A percentile compares a stretch with the other conserved stretches of the same genome.
Conservation (phyloP, 1,140 invertebrate genomes). For the Macrobrachium nipponense region DNA sequence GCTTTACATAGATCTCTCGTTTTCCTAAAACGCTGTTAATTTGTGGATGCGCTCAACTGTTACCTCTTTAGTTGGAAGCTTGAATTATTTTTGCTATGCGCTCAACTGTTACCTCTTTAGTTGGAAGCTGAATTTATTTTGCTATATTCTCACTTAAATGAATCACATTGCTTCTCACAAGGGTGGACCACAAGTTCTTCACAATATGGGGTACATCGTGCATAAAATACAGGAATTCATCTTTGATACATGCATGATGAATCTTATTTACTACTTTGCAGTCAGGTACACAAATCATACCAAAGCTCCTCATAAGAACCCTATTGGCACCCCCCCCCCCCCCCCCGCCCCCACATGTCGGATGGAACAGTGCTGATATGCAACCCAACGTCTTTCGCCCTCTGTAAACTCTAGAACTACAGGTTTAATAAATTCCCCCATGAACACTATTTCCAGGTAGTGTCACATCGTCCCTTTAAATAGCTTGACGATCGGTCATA, state of each 20-base stretch:
- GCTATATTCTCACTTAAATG: not conserved
- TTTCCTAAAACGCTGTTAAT: not conserved
- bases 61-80: not conserved
- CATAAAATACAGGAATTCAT: constrained; percentile 10
- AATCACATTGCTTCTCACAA: not conserved
- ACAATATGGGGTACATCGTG: constrained; percentile 22
- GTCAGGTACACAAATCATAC: not conserved
- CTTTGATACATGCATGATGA: constrained; percentile 1
- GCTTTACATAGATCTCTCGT: not conserved
- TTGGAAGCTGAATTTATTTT: not conserved
- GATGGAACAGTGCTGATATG: constrained; percentile 3
- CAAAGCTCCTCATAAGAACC: too few species aligned
- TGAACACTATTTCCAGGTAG: not conserved
- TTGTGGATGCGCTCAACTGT: constrained; percentile 3
- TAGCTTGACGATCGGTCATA: too few species aligned
- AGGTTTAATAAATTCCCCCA: constrained; percentile 8
- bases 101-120: constrained; percentile 2
- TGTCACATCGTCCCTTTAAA: not conserved
- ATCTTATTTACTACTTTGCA: constrained; percentile 8
- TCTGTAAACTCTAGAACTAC: not conserved
- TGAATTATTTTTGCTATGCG: not conserved
- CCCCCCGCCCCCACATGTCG: not conserved
- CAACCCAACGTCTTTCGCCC: not conserved
- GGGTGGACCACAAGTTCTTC: not conserved
- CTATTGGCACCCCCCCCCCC: not conserved